Evolutionary conservation across 2,888 invertebrate species (phyloP).

Genomic region (Ceriagrion tenellum): DNA sequence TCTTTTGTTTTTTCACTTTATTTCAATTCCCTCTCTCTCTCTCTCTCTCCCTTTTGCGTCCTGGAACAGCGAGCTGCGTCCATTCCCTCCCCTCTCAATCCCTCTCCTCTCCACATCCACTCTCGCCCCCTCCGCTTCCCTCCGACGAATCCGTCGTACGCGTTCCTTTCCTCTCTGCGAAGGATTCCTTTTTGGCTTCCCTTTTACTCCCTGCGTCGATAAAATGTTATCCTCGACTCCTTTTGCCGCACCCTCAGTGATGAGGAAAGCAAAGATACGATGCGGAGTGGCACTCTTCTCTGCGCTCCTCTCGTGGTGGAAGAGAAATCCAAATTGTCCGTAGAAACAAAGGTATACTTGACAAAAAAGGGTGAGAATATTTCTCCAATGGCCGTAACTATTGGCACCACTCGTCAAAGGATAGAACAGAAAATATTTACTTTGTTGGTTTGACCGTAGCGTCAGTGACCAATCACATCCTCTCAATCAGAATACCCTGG

Average conservation of each 20-base stretch:
- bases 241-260: background rate
- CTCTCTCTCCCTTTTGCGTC: background rate
- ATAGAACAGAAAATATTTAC: too few species aligned
- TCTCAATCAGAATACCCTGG: too few species aligned
- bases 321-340: too few species aligned
- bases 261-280: too few species aligned
- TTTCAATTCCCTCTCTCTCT: background rate
- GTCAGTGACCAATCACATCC: too few species aligned
- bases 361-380: too few species aligned
- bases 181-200: background rate
- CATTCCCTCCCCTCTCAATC: background rate
- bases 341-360: too few species aligned
- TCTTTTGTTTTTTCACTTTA: background rate
- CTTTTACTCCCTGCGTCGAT: background rate
- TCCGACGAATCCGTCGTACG: background rate
- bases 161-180: background rate
- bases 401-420: too few species aligned
- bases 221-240: background rate
- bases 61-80: background rate
- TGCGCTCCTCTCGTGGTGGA: too few species aligned
- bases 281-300: too few species aligned
- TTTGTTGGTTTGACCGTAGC: too few species aligned
- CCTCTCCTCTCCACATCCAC: background rate
- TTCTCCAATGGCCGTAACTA: too few species aligned
- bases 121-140: background rate